Evolutionary conservation across 2,797 vertebrate species (phyloP), one percentile per base, ranked within the genome.

Genomic region (Enteromius thamalakanensis): DNA sequence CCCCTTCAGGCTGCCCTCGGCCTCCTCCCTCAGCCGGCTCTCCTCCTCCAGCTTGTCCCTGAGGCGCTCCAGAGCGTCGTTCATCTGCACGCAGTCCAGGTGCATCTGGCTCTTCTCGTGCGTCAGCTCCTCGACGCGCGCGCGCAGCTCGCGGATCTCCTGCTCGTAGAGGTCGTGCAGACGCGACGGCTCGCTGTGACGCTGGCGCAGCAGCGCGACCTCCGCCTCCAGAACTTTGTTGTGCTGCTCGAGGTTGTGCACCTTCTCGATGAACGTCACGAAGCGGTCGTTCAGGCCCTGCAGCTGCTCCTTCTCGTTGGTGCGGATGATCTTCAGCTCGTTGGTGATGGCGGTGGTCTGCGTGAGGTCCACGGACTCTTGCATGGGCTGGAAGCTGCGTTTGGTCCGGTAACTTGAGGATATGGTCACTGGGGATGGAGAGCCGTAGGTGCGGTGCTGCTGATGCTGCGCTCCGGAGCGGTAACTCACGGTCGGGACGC

Each of bases 261-360:
- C 95, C 45, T 94, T 95, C 91, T 96, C 95, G 42, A 96, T 96
- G 91, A 96, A 96, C 89, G 94, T 92, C 87, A 94, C 96, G 89
- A 96, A 96, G 85, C 94, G 93, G 92, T 95, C 94, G 84, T 94
- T 94, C 75, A 94, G 93, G 79, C 94, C 95, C 88, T 94, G 94
- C 86, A 95, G 91, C 89, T 95, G 95, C 90, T 95, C 95, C 88
- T 95, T 95, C 91, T 95, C 94, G 89, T 95, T 95, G 87, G 94
- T 95, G 91, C 95, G 94, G 87, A 95, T 90, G 90, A 95, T 95
- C 86, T 95, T 95, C 71, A 95, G 89, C 91, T 95, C 95, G 90
- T 95, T 95, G 91, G 94, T 94, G 87, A 95, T 90, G 74, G 94
- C 95, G 51, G 94, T 95, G 89, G 93, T 93, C 90, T 94, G 93